Evolutionary conservation across 2,888 invertebrate species (phyloP).

Genomic region (Nemurella pictetii): DNA sequence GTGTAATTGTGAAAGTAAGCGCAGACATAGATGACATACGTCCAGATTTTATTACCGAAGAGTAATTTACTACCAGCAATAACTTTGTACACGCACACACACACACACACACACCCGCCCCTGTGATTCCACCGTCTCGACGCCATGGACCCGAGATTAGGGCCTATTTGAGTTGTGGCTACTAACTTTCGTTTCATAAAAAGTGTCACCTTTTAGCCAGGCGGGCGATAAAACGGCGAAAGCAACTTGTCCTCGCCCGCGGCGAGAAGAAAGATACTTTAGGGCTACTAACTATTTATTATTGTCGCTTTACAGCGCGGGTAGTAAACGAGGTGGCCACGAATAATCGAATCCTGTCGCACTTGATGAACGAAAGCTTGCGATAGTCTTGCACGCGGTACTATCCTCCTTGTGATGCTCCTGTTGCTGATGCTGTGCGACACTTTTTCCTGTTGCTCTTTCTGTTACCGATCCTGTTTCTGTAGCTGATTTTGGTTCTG

Average conservation of each 20-base stretch:
- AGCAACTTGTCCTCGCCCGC: background rate
- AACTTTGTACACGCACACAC: constrained; percentile 3
- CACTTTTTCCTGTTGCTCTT: too few relatives aligned
- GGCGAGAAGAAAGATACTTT: constrained; percentile 5
- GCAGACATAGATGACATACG: constrained; percentile 1
- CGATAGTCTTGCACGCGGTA: too few relatives aligned
- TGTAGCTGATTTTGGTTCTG: too few relatives aligned
- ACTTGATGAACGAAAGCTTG: background rate
- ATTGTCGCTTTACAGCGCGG: background rate
- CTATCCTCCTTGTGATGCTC: too few relatives aligned
- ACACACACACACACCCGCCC: too few relatives aligned
- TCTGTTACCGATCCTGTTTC: too few relatives aligned
- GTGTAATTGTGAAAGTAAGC: constrained; percentile 7
- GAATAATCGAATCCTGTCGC: background rate
- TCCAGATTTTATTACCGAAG: constrained; percentile 12
- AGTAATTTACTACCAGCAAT: constrained; percentile 2
- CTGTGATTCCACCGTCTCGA: background rate
- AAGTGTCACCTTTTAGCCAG: constrained; percentile 6
- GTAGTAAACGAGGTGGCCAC: background rate
- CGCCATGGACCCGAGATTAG: background rate
- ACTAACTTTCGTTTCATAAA: constrained; percentile 12
- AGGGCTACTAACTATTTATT: background rate
- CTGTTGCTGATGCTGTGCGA: too few relatives aligned
- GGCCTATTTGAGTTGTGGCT: background rate
- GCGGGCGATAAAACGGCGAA: background rate